Evolutionary conservation across 1,140 invertebrate species (phyloP).

Genomic region (Scaptomyza pallida): DNA sequence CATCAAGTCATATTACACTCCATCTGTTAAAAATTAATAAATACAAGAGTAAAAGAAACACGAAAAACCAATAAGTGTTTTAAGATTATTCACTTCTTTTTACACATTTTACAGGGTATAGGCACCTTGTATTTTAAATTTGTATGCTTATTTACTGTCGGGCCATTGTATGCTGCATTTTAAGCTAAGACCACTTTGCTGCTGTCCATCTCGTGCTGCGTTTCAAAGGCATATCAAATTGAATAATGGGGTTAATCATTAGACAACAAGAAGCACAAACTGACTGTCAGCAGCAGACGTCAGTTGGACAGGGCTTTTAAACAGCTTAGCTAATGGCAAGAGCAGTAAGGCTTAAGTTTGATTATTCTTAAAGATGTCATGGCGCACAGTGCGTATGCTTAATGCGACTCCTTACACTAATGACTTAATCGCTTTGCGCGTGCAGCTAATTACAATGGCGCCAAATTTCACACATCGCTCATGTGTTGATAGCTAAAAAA

Average conservation of each 20-base stretch:
- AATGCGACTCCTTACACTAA: conserved; percentile 33
- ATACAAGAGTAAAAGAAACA: background rate
- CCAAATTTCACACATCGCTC: conserved; percentile 24
- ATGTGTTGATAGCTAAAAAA: conserved; percentile 38
- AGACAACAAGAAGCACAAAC: conserved; percentile 42
- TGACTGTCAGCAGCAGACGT: conserved; percentile 19
- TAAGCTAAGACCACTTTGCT: conserved; percentile 45
- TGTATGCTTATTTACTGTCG: background rate
- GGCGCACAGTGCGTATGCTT: background rate
- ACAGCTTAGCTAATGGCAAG: conserved; percentile 42
- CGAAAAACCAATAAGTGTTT: too few relatives aligned
- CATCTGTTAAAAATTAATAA: background rate
- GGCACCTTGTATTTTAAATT: background rate
- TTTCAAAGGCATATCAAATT: conserved; percentile 61
- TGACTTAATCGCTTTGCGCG: conserved; percentile 37
- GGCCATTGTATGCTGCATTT: conserved; percentile 36
- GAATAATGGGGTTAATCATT: conserved; percentile 71
- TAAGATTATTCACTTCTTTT: too few relatives aligned
- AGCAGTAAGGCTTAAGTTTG: conserved; percentile 7
- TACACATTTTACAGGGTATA: conserved; percentile 28
- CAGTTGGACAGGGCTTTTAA: conserved; percentile 3
- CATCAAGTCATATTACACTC: conserved; percentile 1
- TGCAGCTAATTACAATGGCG: conserved; percentile 51
- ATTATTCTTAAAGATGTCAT: conserved; percentile 5
- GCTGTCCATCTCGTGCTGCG: conserved; percentile 51